Percentiles rank a stretch among this genome's conserved stretches.
Evolutionary conservation across 2,888 invertebrate genomes (phyloP).

Genomic region (Drosophila algonquin): DNA sequence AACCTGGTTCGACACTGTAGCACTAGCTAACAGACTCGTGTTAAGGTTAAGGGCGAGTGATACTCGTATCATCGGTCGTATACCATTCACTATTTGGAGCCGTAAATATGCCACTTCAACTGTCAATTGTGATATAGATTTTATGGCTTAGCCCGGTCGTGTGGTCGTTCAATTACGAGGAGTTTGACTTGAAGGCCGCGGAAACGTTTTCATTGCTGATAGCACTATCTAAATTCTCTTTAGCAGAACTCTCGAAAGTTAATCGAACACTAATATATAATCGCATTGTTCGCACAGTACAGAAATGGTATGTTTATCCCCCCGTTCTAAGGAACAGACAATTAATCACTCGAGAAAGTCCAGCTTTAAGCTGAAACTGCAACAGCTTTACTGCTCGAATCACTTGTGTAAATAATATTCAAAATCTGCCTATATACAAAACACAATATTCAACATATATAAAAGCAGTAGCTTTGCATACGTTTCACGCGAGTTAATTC

Average conservation of each 20-base stretch:
- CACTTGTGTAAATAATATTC: slow-evolving; percentile 23
- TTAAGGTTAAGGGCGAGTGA: background rate
- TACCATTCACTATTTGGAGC: background rate
- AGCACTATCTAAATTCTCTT: slow-evolving; percentile 30
- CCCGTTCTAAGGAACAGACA: background rate
- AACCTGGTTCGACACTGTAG: background rate
- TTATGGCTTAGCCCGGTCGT: slow-evolving; percentile 10
- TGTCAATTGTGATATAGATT: slow-evolving; percentile 1
- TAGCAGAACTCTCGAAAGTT: slow-evolving; percentile 17
- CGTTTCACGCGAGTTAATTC: slow-evolving; percentile 45
- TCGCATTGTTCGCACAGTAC: background rate
- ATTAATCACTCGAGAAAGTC: background rate
- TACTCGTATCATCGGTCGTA: background rate
- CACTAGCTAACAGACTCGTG: background rate
- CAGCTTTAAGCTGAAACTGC: background rate
- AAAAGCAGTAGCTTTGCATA: slow-evolving; percentile 8
- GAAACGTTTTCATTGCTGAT: slow-evolving; percentile 18
- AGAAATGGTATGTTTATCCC: slow-evolving; percentile 2
- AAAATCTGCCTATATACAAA: background rate
- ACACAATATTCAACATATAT: background rate
- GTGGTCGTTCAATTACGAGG: slow-evolving; percentile 15
- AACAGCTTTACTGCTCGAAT: background rate
- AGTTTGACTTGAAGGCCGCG: slow-evolving; percentile 1
- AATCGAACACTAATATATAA: slow-evolving; percentile 15
- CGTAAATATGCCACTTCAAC: slow-evolving; percentile 19